These are phyloP conservation scores for Microplitis deprimator DNA, from an alignment of 2,888 invertebrate species.

Conservation along the genomic window DNA sequence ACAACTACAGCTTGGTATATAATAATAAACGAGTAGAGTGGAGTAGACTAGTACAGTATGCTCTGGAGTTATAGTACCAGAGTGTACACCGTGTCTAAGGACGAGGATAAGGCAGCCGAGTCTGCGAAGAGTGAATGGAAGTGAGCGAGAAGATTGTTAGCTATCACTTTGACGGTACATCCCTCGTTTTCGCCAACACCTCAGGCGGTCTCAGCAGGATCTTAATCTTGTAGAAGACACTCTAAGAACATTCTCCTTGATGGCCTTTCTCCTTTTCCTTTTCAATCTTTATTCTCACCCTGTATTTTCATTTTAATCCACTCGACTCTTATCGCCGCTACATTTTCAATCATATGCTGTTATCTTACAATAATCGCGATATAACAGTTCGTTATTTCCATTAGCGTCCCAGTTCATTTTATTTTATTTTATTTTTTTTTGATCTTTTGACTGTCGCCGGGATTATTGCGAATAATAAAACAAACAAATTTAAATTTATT, in stretches of 20 bases:
- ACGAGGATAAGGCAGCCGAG: background rate
- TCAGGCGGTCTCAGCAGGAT: conserved; percentile 24
- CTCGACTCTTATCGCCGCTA: background rate
- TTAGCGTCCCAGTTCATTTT: background rate
- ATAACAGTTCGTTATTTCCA: background rate
- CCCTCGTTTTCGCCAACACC: conserved; percentile 28
- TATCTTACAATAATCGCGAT: background rate
- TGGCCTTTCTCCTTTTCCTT: conserved; percentile 22
- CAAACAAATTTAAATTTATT: no score
- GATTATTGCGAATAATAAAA: no score
- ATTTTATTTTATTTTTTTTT: no score
- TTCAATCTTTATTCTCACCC: background rate
- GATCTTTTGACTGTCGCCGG: no score
- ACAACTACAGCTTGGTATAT: conserved; percentile 37
- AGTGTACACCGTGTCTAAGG: background rate
- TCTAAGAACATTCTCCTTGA: conserved; percentile 18
- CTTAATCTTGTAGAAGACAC: conserved; percentile 26
- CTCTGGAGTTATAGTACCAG: conserved; percentile 15
- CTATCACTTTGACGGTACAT: conserved; percentile 14
- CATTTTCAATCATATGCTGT: conserved; percentile 14
- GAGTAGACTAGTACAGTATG: conserved; percentile 3
- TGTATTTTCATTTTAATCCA: background rate
- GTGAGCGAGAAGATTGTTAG: conserved; percentile 17
- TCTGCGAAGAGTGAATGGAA: background rate
- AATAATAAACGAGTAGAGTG: conserved; percentile 26